Evolutionary conservation across 2,888 invertebrate species (phyloP), one percentile per base, ranked within the genome.

Genomic region (Hirtodrosophila trivittata): DNA sequence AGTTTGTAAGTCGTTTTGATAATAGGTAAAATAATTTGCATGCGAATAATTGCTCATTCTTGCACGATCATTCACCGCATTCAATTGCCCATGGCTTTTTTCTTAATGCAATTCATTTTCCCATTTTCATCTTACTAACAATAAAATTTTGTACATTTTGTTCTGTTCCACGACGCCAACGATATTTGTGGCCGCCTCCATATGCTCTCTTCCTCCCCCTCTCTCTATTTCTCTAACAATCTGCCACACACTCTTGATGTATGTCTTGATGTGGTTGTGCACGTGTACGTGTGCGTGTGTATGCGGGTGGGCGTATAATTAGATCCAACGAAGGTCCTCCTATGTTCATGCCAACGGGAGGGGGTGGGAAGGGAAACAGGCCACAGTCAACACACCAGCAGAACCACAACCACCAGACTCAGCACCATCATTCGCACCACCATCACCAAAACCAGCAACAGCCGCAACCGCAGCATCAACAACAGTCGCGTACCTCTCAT

Each of bases 281-380:
- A 13, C 38, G 46, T 37, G 30, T 10, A 33, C 39, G 21, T 28
- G 28, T 49, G 39, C 21, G 47, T 8, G 12, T 51, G 28, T 45
- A 35, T 21, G 28, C 37, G 18, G 42, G 10, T 14, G 26, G 28
- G 38, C 51, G 37, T 8, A 8, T 51, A 42, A 55, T 30, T 47
- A 89, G 89, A 83, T 86, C 86, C 77, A 74, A 72, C 63, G 87
- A 89, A 89, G 85, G 88, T 88, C 87, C 86, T 88, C 84, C 89
- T 84, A 89, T 89, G 89, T 89, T 80, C 86, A 78, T 84, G 59
- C 87, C 85, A 86, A 69, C 89, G 87, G 89, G 87, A 88, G 89
- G 89, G 87, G 89, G 89, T 89, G 89, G 89, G 89, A 89, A 89
- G 89, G 89, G 89, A 88, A 87, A 78, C 58, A 85, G 85, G 62